These are phyloP conservation scores for Odontomyia ornata DNA, from an alignment of 2,888 invertebrate genomes.

Conservation along the genomic window DNA sequence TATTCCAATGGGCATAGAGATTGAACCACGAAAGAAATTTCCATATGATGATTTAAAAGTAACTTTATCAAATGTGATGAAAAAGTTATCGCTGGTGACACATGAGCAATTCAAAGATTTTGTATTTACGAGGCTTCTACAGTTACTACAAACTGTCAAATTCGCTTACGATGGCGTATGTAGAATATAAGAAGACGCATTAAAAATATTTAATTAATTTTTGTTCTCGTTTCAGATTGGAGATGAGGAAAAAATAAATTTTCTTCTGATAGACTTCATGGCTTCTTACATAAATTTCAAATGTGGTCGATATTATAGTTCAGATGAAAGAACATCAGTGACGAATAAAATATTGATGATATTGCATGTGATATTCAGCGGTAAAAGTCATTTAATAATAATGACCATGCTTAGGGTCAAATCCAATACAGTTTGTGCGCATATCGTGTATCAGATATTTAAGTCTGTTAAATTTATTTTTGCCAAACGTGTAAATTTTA, in stretches of 20 bases:
- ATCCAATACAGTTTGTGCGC: not conserved
- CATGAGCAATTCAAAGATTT: conserved; percentile 53
- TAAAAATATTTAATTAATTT: too few species aligned
- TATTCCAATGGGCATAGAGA: too few species aligned
- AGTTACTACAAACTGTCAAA: not conserved
- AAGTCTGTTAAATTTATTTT: not conserved
- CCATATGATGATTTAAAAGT: too few species aligned
- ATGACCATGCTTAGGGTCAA: not conserved
- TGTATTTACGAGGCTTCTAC: not conserved
- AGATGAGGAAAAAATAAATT: conserved; percentile 20
- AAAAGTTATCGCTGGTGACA: too few species aligned
- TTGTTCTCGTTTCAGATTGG: conserved; percentile 16
- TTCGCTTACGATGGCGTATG: not conserved
- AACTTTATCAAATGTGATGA: too few species aligned
- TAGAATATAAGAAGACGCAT: not conserved
- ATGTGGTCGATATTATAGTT: not conserved
- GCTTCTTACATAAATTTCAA: conserved; percentile 18
- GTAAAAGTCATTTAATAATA: not conserved
- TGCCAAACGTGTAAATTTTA: not conserved
- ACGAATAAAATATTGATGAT: not conserved
- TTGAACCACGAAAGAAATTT: too few species aligned
- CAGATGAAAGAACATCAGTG: not conserved
- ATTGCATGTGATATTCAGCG: conserved; percentile 16
- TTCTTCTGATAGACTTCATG: conserved; percentile 16
- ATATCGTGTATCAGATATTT: not conserved